These are phyloP conservation scores for Paracanthobrama guichenoti DNA, from an alignment of 2,113 vertebrate genomes.

Conservation along the genomic window DNA sequence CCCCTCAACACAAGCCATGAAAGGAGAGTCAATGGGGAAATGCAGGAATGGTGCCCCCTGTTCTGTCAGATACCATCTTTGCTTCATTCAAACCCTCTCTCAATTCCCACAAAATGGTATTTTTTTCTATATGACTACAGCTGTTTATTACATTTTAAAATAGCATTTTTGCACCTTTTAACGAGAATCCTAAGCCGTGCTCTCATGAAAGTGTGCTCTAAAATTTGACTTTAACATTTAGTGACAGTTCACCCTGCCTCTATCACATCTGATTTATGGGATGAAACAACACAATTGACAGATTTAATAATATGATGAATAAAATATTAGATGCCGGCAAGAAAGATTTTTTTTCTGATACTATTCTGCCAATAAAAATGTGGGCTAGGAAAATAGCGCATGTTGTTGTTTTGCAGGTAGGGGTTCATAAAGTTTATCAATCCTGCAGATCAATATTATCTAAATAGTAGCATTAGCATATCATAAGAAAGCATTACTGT, in stretches of 20 bases:
- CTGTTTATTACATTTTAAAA: not conserved
- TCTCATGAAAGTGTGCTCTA: not conserved
- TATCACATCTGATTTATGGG: constrained; percentile 13
- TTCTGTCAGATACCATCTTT: not conserved
- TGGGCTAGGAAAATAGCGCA: not conserved
- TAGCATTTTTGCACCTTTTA: not conserved
- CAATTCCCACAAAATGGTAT: not conserved
- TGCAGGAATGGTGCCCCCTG: not conserved
- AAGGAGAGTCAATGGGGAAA: constrained; percentile 25
- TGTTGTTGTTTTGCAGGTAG: not conserved
- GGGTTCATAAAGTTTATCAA: not conserved
- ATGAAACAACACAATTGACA: constrained; percentile 17
- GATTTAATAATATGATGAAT: not conserved
- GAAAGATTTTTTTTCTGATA: too few relatives aligned
- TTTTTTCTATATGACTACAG: constrained; percentile 13
- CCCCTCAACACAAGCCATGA: not conserved
- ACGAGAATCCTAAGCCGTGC: not conserved
- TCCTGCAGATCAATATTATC: not conserved
- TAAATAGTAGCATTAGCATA: not conserved
- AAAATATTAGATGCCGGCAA: not conserved
- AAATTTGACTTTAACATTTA: constrained; percentile 26
- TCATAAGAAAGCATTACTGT: not conserved
- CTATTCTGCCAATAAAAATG: not conserved
- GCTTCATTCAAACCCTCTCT: not conserved
- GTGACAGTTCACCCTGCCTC: constrained; percentile 1